These are phyloP conservation scores for Seira ritae DNA, from an alignment of 2,888 invertebrate genomes.

Conservation along the genomic window DNA sequence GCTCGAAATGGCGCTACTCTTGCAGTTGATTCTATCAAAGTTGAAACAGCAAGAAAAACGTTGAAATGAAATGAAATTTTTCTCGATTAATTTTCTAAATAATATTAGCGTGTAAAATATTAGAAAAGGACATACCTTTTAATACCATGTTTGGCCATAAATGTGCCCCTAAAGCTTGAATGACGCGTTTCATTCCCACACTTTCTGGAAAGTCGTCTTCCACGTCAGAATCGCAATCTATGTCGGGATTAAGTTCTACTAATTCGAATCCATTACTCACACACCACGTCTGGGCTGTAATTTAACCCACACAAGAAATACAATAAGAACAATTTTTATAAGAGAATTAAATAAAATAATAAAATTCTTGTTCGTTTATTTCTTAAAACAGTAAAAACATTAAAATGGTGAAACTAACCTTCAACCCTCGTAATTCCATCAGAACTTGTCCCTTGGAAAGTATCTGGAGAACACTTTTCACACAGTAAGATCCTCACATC, in stretches of 20 bases:
- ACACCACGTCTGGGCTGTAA: slow-evolving; percentile 81
- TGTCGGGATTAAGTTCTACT: slow-evolving; percentile 81
- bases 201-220: slow-evolving; percentile 80
- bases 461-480: slow-evolving; percentile 74
- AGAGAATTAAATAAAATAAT: slow-evolving; percentile 17
- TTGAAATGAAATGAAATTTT: neutral
- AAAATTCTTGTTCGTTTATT: too few relatives aligned
- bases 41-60: neutral
- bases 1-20: slow-evolving; percentile 52
- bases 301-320: slow-evolving; percentile 12
- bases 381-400: neutral
- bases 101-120: too few relatives aligned
- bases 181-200: slow-evolving; percentile 81
- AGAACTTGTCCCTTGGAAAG: slow-evolving; percentile 75
- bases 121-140: slow-evolving; percentile 77
- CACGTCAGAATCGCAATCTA: slow-evolving; percentile 77
- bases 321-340: too few relatives aligned
- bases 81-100: neutral
- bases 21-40: slow-evolving; percentile 46
- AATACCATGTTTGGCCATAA: slow-evolving; percentile 83
- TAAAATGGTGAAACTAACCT: slow-evolving; percentile 68
- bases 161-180: slow-evolving; percentile 84
- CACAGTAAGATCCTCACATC: slow-evolving; percentile 81
- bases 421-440: slow-evolving; percentile 74
- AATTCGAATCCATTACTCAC: slow-evolving; percentile 82